Conservation (phyloP, 37 sponge, comb jelly and placozoan species). For the Haliclona indistincta region DNA sequence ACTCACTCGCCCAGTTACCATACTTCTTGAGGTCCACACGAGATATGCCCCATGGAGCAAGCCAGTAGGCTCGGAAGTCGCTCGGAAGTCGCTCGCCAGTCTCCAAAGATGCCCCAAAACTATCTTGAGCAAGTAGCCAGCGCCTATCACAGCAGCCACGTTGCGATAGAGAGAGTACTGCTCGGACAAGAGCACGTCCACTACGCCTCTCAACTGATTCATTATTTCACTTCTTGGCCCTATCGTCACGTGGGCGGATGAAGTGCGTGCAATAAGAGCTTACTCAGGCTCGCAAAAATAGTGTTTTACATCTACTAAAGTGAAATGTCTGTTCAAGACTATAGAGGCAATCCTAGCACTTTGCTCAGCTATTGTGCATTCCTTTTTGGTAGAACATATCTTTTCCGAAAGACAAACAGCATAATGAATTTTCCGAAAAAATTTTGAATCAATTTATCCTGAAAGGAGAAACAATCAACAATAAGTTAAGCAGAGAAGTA, state of each 20-base stretch:
- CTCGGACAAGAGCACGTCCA: neutral
- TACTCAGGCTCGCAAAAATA: neutral
- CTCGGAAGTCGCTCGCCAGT: neutral
- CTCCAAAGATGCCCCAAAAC: neutral
- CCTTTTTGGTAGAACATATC: neutral
- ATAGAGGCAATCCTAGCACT: too few species aligned
- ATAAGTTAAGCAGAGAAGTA: too few species aligned
- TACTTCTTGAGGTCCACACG: neutral
- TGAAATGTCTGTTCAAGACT: too few species aligned
- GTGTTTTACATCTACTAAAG: too few species aligned
- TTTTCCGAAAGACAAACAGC: neutral
- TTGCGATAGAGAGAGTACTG: slow-evolving; percentile 5
- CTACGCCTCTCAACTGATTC: neutral
- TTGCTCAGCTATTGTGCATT: too few species aligned
- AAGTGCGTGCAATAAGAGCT: neutral
- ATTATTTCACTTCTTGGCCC: too few species aligned
- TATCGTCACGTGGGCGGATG: too few species aligned
- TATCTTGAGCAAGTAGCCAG: slow-evolving; percentile 9
- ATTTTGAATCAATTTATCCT: too few species aligned
- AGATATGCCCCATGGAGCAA: neutral
- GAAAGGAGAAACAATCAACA: too few species aligned
- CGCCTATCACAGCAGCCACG: slow-evolving; percentile 39
- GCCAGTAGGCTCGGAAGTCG: slow-evolving; percentile 3
- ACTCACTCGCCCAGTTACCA: slow-evolving; percentile 34
- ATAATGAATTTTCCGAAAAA: neutral